Conservation (phyloP, 2,888 invertebrate genomes). For the Actias luna region DNA sequence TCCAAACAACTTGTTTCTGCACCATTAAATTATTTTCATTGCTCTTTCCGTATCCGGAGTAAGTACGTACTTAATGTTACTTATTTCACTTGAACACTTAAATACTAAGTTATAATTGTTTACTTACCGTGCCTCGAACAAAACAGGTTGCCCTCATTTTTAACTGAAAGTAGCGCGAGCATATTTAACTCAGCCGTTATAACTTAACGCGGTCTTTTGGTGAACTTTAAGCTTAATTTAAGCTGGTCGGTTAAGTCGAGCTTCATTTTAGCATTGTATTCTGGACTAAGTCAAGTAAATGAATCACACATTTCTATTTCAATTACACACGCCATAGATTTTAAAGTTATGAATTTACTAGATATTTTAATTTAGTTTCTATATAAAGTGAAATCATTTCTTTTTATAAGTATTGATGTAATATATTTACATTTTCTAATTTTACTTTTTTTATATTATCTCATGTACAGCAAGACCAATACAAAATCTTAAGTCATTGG, state of each 20-base stretch:
- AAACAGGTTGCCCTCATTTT: neutral
- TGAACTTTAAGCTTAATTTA: constrained; percentile 33
- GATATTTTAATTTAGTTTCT: neutral
- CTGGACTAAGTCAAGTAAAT: constrained; percentile 25
- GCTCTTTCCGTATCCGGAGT: constrained; percentile 7
- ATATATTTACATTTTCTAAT: neutral
- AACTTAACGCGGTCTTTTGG: constrained; percentile 10
- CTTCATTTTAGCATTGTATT: constrained; percentile 30
- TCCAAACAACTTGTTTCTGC: constrained; percentile 4
- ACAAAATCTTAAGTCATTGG: no score
- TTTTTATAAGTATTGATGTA: neutral
- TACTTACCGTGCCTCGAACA: constrained; percentile 13
- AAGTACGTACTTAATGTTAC: constrained; percentile 21
- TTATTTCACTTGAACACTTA: constrained; percentile 23
- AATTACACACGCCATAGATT: constrained; percentile 17
- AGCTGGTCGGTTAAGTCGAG: constrained; percentile 35
- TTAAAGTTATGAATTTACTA: neutral
- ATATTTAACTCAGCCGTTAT: constrained; percentile 16
- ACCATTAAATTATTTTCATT: constrained; percentile 11
- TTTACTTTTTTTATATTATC: no score
- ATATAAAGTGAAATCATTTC: neutral
- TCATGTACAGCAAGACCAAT: no score
- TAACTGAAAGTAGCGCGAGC: constrained; percentile 16
- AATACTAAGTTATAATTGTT: constrained; percentile 25
- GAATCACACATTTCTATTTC: constrained; percentile 30